Base-by-base conservation (phyloP, 30 jellyfish, hydroid and myxozoan genomes). In the Aurelia aurita complex sp. Pacific region DNA sequence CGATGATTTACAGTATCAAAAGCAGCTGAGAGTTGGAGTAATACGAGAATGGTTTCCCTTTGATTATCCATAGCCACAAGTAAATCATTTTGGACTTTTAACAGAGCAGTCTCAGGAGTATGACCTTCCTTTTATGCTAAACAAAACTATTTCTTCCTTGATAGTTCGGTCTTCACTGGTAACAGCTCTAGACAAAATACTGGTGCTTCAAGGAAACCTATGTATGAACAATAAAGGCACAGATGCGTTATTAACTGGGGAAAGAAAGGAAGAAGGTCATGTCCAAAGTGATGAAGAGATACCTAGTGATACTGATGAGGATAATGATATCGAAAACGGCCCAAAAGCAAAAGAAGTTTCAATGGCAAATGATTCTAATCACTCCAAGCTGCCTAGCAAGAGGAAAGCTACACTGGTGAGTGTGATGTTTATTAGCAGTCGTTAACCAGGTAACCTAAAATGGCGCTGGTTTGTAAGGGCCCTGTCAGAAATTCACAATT, bases 331-430 rank as follows among this genome's bases (percentile, higher is more conserved):
- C 14, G 66, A 71, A 19, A 64, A 70, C 5, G 67, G 23, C 50
- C 52, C 40, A 0, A 38, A 80, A 11, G 73, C 11, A 36, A 53
- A 54, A 2, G 59, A 18, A 9, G 57, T 46, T 46, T 46, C 57
- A 46, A 46, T 14, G 2, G 57, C 57, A 46, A 46, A 46, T 46
- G 57, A 46, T 46, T 46, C 57, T 46, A 17, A 74, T 57, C 51
- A 61, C 2, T 40, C 35, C 16, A 80, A 71, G 40, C 34, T 76
- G 11, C 86, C 96, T 11, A 64, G 74, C 29, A 77, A 86, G 52
- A 68, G 96, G 36, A 86, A 86, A 53, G 85, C 46, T 36, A 36
- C 67, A 34, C 82, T 86, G 79, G 96, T 85, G 59, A 61, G 70
- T 61, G 10, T 60, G 52, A 40, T 40, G 57, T 46, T 46, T 46